A percentile compares a stretch with the other conserved stretches of the same genome.
phyloP scores from a whole-genome alignment of 2,797 vertebrate genomes.

The Nasua narica region DNA sequence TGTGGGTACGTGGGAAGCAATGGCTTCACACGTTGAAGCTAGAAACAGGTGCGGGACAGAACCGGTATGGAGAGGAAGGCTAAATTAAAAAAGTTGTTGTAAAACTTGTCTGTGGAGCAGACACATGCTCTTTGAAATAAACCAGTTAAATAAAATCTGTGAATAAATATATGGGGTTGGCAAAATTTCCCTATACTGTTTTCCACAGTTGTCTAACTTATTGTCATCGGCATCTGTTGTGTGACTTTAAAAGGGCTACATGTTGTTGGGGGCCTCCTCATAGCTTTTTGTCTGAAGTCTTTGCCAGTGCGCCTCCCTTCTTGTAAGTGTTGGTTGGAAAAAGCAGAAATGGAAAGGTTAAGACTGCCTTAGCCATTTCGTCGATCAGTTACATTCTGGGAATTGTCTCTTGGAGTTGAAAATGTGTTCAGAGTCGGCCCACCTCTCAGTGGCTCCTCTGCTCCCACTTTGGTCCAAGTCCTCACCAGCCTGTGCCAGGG shows the following conservation, averaged over 20 bases:
- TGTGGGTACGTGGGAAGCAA: neutral
- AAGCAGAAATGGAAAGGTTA: neutral
- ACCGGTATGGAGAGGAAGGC: constrained; percentile 3
- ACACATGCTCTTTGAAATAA: constrained; percentile 63
- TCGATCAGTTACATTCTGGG: neutral
- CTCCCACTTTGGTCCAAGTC: neutral
- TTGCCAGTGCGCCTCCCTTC: neutral
- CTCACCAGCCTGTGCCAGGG: neutral
- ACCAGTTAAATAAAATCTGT: constrained; percentile 70
- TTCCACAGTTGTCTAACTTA: constrained; percentile 7
- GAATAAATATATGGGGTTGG: constrained; percentile 62
- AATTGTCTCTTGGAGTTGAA: neutral
- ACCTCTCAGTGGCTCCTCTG: neutral
- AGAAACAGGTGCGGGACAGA: constrained; percentile 43
- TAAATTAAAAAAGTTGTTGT: constrained; percentile 58
- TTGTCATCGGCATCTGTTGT: constrained; percentile 64
- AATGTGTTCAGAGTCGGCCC: neutral
- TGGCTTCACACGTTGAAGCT: constrained; percentile 28
- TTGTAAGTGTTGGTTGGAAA: neutral
- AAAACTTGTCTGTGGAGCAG: constrained; percentile 54
- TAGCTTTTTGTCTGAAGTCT: neutral
- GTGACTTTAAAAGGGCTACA: neutral
- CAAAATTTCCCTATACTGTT: constrained; percentile 30
- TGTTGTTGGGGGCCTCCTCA: neutral
- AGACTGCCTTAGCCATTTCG: neutral